Percentiles rank a stretch among this genome's conserved stretches.
These are phyloP conservation scores for Lota lota DNA, from an alignment of 2,113 vertebrate genomes.

Conservation along the genomic window DNA sequence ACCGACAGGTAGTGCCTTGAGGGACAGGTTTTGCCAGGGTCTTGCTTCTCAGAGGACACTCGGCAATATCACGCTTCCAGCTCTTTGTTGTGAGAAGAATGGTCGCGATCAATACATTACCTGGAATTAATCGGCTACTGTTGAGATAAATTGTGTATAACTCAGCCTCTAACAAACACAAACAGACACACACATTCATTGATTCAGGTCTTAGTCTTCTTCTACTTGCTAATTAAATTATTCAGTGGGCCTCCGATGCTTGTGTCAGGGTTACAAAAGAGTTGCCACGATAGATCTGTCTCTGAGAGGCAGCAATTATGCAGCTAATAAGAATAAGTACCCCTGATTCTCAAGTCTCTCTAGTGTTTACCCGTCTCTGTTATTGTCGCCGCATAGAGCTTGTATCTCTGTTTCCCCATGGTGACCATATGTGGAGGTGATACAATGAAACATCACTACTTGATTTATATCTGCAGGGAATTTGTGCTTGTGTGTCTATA, in stretches of 20 bases:
- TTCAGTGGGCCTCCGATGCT: conserved; percentile 36
- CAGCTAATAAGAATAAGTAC: conserved; percentile 18
- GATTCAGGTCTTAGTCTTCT: conserved; percentile 31
- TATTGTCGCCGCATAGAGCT: neutral
- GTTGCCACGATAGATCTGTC: conserved; percentile 31
- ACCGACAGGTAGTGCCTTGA: conserved; percentile 59
- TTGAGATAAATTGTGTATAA: conserved; percentile 32
- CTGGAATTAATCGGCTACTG: conserved; percentile 39
- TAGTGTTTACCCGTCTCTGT: conserved; percentile 14
- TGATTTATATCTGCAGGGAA: neutral
- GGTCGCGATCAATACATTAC: conserved; percentile 41
- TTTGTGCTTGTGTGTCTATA: too few relatives aligned
- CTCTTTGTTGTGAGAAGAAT: conserved; percentile 24
- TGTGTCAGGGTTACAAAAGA: conserved; percentile 19
- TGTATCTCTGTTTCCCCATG: neutral
- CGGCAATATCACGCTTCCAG: conserved; percentile 33
- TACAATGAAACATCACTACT: neutral
- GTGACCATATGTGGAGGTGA: neutral
- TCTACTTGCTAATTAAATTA: conserved; percentile 43
- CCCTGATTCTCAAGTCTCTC: conserved; percentile 10
- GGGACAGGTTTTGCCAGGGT: conserved; percentile 41
- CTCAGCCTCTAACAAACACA: conserved; percentile 6
- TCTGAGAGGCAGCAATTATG: conserved; percentile 25
- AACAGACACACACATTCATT: conserved; percentile 23
- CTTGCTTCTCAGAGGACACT: conserved; percentile 28